phyloP scores from a whole-genome alignment of 2,888 invertebrate species.

The Drosophila fungiperda region DNA sequence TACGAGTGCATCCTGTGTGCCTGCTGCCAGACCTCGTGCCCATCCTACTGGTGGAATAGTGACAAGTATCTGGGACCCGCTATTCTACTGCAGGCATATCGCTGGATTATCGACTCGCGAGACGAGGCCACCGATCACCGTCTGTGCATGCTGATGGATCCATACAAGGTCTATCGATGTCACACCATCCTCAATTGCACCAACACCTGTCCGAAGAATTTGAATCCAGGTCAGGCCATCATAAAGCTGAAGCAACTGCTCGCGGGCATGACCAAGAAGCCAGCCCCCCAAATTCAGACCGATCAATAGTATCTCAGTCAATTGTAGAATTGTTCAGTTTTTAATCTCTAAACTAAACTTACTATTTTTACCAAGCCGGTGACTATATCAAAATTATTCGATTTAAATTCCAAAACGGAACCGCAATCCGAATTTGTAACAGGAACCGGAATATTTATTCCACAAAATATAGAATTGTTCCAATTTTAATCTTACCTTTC shows the following conservation, averaged over 20 bases:
- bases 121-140: slow-evolving; percentile 92
- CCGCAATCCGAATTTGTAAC: background rate
- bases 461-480: background rate
- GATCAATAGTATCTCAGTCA: slow-evolving; percentile 86
- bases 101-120: slow-evolving; percentile 98
- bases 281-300: slow-evolving; percentile 89
- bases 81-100: slow-evolving; percentile 98
- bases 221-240: slow-evolving; percentile 97
- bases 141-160: slow-evolving; percentile 92
- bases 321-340: background rate
- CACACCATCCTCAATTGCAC: slow-evolving; percentile 99
- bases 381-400: no score
- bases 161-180: slow-evolving; percentile 96
- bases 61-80: slow-evolving; percentile 98
- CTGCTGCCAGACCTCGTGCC: slow-evolving; percentile 98
- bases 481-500: no score
- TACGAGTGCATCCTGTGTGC: slow-evolving; percentile 99
- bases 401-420: background rate
- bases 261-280: slow-evolving; percentile 91
- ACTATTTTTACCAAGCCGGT: background rate
- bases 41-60: slow-evolving; percentile 99
- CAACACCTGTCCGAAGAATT: slow-evolving; percentile 96
- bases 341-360: background rate
- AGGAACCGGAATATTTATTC: background rate
- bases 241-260: slow-evolving; percentile 97